Evolutionary conservation across 2,797 vertebrate genomes (phyloP), one percentile per base, ranked within the genome.

Genomic region (Anguilla megastoma): DNA sequence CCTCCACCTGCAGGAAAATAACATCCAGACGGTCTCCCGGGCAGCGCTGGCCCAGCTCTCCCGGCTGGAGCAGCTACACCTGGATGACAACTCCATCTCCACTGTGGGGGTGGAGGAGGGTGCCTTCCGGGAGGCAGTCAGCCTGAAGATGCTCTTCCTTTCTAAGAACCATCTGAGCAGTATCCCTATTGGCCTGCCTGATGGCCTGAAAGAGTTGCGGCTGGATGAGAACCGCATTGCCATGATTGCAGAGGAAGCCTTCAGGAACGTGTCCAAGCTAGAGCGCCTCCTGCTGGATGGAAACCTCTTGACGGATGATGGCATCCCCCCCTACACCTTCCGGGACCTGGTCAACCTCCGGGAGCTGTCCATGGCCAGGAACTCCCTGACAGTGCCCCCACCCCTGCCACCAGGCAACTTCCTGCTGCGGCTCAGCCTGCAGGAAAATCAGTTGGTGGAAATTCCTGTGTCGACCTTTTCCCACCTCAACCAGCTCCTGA

Each of bases 151-250:
- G 91, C 96, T 99, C 89, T 99, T 99, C 93, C 95, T 99, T 86
- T 99, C 98, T 89, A 99, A 99, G 96, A 99, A 99, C 92, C 98
- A 99, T 92, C 94, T 99, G 90, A 99, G 98, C 96, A 99, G 98
- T 0, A 96, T 99, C 90, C 99, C 99, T 41, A 97, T 98, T 0
- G 99, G 98, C 88, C 97, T 99, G 86, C 99, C 99, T 0, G 93
- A 97, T 90, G 98, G 97, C 91, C 93, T 99, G 88, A 97, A 98
- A 90, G 99, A 99, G 93, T 96, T 99, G 88, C 95, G 99, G 58
- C 95, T 99, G 90, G 99, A 99, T 0, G 98, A 99, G 92, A 99
- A 99, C 91, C 95, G 98, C 82, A 99, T 99, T 3, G 98, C 98
- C 2, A 91, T 97, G 90, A 98, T 99, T 56, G 97, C 98, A 36